Conservation (phyloP, 2,888 invertebrate genomes). For the Limnephilus auricula region DNA sequence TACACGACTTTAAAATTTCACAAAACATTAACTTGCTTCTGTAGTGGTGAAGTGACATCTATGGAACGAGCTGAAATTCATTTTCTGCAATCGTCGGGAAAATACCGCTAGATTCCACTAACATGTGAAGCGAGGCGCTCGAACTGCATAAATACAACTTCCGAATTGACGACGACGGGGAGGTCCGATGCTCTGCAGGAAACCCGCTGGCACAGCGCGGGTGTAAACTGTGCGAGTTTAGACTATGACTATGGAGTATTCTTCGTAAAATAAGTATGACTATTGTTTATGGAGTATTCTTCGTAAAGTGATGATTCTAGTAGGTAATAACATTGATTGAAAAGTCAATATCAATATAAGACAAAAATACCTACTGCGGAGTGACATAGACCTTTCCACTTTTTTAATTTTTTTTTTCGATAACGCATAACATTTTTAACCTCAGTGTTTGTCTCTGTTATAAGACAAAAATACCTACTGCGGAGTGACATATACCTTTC, state of each 20-base stretch:
- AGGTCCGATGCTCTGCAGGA: neutral
- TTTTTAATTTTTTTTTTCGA: neutral
- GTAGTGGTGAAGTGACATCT: neutral
- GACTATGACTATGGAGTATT: no score
- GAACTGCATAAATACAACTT: neutral
- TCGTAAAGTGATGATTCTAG: no score
- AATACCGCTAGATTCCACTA: neutral
- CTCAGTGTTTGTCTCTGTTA: neutral
- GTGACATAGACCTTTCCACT: neutral
- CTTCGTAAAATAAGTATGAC: no score
- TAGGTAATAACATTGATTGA: no score
- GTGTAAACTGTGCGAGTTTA: no score
- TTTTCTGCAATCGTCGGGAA: neutral
- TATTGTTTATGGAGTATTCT: no score
- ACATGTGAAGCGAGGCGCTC: neutral
- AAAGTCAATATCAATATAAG: neutral
- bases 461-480: neutral
- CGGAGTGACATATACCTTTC: neutral
- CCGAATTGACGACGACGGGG: neutral
- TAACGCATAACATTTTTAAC: no score
- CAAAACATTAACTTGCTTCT: neutral
- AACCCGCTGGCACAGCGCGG: neutral
- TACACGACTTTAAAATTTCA: no score
- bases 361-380: neutral
- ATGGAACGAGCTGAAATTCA: neutral